Evolutionary conservation across 2,797 vertebrate species (phyloP).

Genomic region (Anniella stebbinsi): DNA sequence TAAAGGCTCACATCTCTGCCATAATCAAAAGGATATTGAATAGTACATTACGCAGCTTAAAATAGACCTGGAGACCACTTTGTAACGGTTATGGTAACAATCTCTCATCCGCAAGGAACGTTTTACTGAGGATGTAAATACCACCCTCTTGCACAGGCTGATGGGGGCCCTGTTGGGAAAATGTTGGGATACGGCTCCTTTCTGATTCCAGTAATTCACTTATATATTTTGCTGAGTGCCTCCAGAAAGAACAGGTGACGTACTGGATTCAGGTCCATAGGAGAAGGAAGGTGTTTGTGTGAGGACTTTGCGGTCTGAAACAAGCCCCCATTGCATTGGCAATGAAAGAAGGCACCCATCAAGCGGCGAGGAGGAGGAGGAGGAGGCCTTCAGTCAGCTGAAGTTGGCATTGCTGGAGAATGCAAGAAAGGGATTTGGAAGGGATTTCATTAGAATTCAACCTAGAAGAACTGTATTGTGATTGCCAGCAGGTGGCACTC

Average conservation of each 20-base stretch:
- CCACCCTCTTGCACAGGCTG: slow-evolving; percentile 38
- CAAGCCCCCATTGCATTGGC: too few relatives aligned
- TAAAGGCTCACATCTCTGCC: slow-evolving; percentile 42
- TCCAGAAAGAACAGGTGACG: neutral
- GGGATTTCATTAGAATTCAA: too few relatives aligned
- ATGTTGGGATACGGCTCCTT: slow-evolving; percentile 39
- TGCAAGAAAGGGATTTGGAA: too few relatives aligned
- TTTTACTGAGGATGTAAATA: slow-evolving; percentile 51
- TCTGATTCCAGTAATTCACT: slow-evolving; percentile 22
- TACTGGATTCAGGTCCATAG: neutral
- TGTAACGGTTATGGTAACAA: slow-evolving; percentile 48
- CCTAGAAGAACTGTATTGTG: too few relatives aligned
- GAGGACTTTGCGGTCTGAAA: neutral
- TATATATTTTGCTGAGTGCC: neutral
- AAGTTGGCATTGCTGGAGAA: too few relatives aligned
- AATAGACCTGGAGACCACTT: slow-evolving; percentile 47
- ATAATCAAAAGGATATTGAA: slow-evolving; percentile 55
- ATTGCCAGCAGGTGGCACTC: slow-evolving; percentile 72
- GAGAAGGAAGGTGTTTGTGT: neutral
- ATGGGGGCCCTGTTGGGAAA: slow-evolving; percentile 42
- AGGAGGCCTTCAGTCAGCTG: neutral
- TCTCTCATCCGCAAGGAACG: slow-evolving; percentile 58
- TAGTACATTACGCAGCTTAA: slow-evolving; percentile 52
- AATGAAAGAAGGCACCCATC: too few relatives aligned
- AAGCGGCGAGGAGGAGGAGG: neutral